These are phyloP conservation scores for Sarcophilus harrisii DNA, from an alignment of 2,797 vertebrate species.

Conservation along the genomic window DNA sequence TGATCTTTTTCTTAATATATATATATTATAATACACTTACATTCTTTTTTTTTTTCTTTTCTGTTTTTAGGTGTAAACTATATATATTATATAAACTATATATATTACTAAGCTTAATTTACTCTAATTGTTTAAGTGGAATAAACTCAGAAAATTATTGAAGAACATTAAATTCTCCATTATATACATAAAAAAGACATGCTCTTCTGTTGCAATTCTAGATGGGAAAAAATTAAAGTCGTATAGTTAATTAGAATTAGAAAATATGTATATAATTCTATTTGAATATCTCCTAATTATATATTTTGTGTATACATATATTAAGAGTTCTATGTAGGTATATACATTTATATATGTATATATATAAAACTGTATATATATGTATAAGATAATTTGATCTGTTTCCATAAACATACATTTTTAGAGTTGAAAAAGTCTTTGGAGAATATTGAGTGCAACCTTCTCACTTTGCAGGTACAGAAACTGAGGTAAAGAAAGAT, in stretches of 20 bases:
- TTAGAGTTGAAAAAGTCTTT: neutral
- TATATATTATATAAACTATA: neutral
- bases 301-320: neutral
- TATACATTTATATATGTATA: neutral
- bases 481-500: neutral
- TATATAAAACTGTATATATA: neutral
- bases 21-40: too few species aligned
- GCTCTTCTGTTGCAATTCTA: neutral
- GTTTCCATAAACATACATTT: neutral
- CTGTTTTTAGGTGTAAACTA: neutral
- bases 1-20: too few species aligned
- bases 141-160: neutral
- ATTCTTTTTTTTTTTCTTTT: neutral
- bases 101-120: neutral
- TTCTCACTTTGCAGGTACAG: neutral
- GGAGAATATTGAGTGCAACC: neutral
- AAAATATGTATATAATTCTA: neutral
- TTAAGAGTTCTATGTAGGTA: neutral
- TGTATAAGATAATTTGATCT: neutral
- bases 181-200: neutral
- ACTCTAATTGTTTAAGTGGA: neutral
- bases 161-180: neutral
- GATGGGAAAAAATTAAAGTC: neutral
- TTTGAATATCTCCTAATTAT: neutral
- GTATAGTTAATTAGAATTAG: neutral